Evolutionary conservation across 2,797 vertebrate species (phyloP), one percentile per base, ranked within the genome.

Genomic region (Petrocephalus schoutedeni): DNA sequence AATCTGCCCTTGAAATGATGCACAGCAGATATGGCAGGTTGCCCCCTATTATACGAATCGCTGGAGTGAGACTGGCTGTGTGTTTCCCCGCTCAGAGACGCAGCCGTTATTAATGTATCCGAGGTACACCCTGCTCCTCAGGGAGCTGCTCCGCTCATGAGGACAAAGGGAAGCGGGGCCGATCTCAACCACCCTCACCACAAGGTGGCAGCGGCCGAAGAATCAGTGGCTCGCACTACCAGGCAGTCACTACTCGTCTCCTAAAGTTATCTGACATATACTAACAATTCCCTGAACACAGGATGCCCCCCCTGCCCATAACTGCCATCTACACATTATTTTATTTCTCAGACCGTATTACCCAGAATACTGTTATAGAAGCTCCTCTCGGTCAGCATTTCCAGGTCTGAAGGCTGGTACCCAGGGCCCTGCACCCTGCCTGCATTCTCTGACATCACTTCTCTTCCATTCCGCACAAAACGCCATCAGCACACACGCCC

Each of bases 21-120:
- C 71, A 91, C 94, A 91, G 94, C 94, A 92, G 95, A 95, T 95
- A 95, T 94, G 95, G 94, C 93, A 95, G 93, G 94, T 93, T 84
- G 51, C 94, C 94, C 96, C 94, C 95, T 96, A 96, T 96, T 96
- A 96, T 95, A 92, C 93, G 92, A 95, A 92, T 90, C 92, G 92
- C 92, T 95, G 94, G 92, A 95, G 95, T 94, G 95, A 95, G 94
- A 94, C 94, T 92, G 93, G 94, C 93, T 94, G 90, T 94, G 91
- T 90, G 89, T 87, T 94, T 94, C 90, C 92, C 90, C 92, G 91
- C 92, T 64, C 92, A 91, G 93, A 95, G 92, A 94, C 90, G 59
- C 92, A 92, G 94, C 93, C 89, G 90, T 93, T 91, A 92, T 91
- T 94, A 94, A 95, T 94, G 91, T 92, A 92, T 94, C 95, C 91